Percentiles rank a stretch among this genome's conserved stretches.
These are phyloP conservation scores for Dufourea novaeangliae DNA, from an alignment of 1,140 invertebrate species.

Conservation along the genomic window DNA sequence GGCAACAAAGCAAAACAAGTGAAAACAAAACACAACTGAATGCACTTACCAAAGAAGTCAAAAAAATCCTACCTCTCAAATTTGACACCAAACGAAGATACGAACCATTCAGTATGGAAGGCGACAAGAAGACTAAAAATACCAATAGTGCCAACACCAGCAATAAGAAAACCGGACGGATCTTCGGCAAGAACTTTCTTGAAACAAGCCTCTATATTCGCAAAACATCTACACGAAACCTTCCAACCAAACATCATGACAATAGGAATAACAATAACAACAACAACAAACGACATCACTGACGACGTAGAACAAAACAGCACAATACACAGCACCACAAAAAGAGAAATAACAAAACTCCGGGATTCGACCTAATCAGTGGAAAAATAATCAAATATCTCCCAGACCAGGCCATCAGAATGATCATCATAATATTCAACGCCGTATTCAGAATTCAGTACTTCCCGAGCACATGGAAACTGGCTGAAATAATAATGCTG, in stretches of 20 bases:
- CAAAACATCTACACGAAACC: slow-evolving; percentile 32
- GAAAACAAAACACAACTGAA: too few species aligned
- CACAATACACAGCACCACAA: too few species aligned
- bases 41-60: too few species aligned
- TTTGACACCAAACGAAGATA: not conserved
- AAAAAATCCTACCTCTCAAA: not conserved
- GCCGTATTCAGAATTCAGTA: too few species aligned
- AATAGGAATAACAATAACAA: not conserved
- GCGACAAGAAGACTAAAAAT: slow-evolving; percentile 45
- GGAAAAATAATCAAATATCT: too few species aligned
- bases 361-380: too few species aligned
- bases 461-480: not conserved
- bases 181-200: slow-evolving; percentile 49
- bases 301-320: too few species aligned
- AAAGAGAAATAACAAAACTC: too few species aligned
- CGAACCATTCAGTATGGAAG: slow-evolving; percentile 58
- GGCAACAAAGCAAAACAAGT: too few species aligned
- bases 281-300: not conserved
- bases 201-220: slow-evolving; percentile 57
- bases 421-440: too few species aligned
- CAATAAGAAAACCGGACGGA: slow-evolving; percentile 46
- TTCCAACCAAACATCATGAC: not conserved
- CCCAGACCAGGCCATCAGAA: too few species aligned
- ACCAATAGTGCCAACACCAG: slow-evolving; percentile 1
- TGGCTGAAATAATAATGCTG: not conserved